Base-by-base conservation (phyloP, 1,140 invertebrate genomes). In the Phocides pigmalion region DNA sequence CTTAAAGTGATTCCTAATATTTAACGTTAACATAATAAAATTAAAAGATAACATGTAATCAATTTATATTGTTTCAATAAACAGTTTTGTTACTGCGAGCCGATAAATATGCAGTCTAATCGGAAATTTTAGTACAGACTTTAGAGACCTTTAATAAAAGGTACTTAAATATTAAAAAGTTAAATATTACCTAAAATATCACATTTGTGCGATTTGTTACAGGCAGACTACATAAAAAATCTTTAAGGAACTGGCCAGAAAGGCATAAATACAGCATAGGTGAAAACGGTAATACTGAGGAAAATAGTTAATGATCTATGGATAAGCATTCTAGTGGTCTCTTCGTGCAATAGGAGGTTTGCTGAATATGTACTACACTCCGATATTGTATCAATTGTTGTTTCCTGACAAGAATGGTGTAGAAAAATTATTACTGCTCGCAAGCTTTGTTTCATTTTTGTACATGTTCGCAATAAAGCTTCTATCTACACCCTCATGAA, bases 151-250 rank as follows among this genome's bases (percentile, higher is more conserved):
- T 56, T 56, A 41, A 42, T 56, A 42, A 56, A 56, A 46, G 44
- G 56, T 56, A 71, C 66, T 66, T 64, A 51, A 50, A 11, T 17
- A 35, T 51, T 51, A 19, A 35, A 51, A 51, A 51, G 25, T 73
- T 70, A 67, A 66, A 54, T 64, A 77, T 83, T 86, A 84, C 81
- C 71, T 84, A 86, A 88, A 86, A 86, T 88, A 86, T 86, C 85
- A 86, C 85, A 86, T 81, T 79, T 71, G 64, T 76, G 63, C 72
- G 64, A 76, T 74, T 74, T 25, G 75, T 72, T 66, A 62, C 73
- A 54, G 25, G 49, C 14, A 17, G 15, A 16, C 14, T 28, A 39
- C 35, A 12, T 14, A 53, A 64, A 54, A 35, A 19, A 41, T 39
- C 16, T 16, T 35, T 4, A 63, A 51, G 37, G 14, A 16, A 28